phyloP scores from a whole-genome alignment of 2,888 invertebrate species.

The Gymnosoma rotundatum region DNA sequence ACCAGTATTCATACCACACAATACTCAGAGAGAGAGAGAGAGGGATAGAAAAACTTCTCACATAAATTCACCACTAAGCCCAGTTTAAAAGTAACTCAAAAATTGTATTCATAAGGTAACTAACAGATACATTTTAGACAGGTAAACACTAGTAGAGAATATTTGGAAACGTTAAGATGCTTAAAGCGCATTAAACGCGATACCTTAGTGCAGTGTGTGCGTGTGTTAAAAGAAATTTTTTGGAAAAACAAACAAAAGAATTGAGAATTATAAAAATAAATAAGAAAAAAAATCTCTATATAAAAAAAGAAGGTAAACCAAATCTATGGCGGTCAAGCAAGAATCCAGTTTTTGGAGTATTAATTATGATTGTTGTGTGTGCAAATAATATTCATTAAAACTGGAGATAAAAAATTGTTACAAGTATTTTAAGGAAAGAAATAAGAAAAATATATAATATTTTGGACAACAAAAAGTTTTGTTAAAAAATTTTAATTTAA shows the following conservation, averaged over 20 bases:
- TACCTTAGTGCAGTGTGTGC: slow-evolving; percentile 23
- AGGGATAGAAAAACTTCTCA: neutral
- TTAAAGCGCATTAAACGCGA: slow-evolving; percentile 32
- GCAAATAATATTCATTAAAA: slow-evolving; percentile 67
- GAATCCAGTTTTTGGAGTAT: slow-evolving; percentile 76
- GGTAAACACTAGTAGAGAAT: slow-evolving; percentile 75
- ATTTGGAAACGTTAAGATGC: slow-evolving; percentile 77
- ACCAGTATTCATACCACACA: slow-evolving; percentile 60
- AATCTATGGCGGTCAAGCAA: slow-evolving; percentile 71
- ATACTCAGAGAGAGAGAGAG: neutral
- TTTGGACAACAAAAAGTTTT: slow-evolving; percentile 26
- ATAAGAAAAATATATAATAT: slow-evolving; percentile 11
- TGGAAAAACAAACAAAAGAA: slow-evolving; percentile 55
- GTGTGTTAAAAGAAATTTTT: slow-evolving; percentile 52
- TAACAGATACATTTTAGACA: slow-evolving; percentile 44
- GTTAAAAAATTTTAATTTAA: neutral
- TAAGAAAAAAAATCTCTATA: slow-evolving; percentile 59
- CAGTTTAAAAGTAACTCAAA: slow-evolving; percentile 55
- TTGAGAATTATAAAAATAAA: slow-evolving; percentile 59
- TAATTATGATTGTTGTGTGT: slow-evolving; percentile 49
- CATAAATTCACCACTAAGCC: slow-evolving; percentile 54
- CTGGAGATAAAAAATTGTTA: slow-evolving; percentile 1
- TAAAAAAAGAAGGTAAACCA: slow-evolving; percentile 64
- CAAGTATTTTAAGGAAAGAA: slow-evolving; percentile 20
- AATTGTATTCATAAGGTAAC: slow-evolving; percentile 55